Evolutionary conservation across 2,888 invertebrate genomes (phyloP).

Genomic region (Silvanus unidentatus): DNA sequence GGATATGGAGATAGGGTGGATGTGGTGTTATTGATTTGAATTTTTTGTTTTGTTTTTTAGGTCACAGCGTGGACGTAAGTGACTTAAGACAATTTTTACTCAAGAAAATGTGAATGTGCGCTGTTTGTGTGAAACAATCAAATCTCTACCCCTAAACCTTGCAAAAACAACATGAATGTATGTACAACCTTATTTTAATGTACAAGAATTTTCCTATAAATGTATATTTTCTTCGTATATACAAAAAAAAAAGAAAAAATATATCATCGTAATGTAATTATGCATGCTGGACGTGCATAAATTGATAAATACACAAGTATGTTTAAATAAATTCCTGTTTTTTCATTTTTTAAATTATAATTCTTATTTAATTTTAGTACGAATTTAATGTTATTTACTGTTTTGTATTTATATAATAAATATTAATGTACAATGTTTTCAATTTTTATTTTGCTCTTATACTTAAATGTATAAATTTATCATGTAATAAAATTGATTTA

Average conservation of each 20-base stretch:
- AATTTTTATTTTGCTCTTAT: slow-evolving; percentile 9
- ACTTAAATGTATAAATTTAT: slow-evolving; percentile 9
- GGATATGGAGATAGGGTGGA: neutral
- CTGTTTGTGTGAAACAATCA: neutral
- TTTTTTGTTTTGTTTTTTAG: slow-evolving; percentile 26
- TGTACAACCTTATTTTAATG: slow-evolving; percentile 27
- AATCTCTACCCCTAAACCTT: slow-evolving; percentile 11
- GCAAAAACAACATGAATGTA: slow-evolving; percentile 20
- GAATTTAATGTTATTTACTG: slow-evolving; percentile 30
- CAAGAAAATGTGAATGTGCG: slow-evolving; percentile 35
- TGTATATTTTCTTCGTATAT: slow-evolving; percentile 21
- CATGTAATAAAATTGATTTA: too few relatives aligned
- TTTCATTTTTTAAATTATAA: slow-evolving; percentile 34
- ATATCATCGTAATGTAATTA: slow-evolving; percentile 7
- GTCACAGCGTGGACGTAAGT: slow-evolving; percentile 42
- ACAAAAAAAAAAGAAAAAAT: too few relatives aligned
- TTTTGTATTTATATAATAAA: slow-evolving; percentile 29
- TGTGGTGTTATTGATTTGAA: too few relatives aligned
- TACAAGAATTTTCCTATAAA: slow-evolving; percentile 11
- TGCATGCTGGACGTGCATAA: slow-evolving; percentile 43
- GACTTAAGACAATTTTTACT: slow-evolving; percentile 38
- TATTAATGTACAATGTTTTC: slow-evolving; percentile 22
- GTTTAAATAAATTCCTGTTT: slow-evolving; percentile 10
- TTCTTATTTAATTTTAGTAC: slow-evolving; percentile 29
- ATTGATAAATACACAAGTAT: slow-evolving; percentile 14